Conservation (phyloP, 2,888 invertebrate genomes). For the Orchesellides sinensis region DNA sequence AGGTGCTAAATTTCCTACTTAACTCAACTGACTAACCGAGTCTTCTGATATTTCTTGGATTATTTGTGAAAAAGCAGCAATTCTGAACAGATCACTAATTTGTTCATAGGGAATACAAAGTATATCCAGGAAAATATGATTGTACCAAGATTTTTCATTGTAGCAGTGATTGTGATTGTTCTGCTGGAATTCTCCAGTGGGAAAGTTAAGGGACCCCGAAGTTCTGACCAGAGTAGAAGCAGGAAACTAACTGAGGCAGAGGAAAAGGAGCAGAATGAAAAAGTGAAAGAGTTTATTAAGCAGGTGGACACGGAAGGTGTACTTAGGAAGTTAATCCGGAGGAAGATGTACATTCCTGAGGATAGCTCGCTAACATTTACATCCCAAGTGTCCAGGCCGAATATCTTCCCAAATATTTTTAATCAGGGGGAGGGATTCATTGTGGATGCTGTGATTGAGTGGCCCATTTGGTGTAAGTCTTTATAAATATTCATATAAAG, state of each 20-base stretch:
- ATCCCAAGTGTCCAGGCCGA: constrained; percentile 52
- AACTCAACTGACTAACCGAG: too few species aligned
- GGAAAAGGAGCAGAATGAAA: not conserved
- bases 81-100: not conserved
- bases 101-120: too few species aligned
- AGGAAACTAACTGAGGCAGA: not conserved
- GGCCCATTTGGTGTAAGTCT: constrained; percentile 44
- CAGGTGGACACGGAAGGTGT: constrained; percentile 28
- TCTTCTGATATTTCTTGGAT: not conserved
- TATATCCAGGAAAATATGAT: too few species aligned
- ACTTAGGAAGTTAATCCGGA: constrained; percentile 2
- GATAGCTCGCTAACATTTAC: constrained; percentile 37
- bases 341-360: constrained; percentile 44
- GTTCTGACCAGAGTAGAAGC: too few species aligned
- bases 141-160: too few species aligned
- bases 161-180: not conserved
- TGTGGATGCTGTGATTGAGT: constrained; percentile 55
- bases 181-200: not conserved
- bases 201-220: not conserved
- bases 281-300: constrained; percentile 36
- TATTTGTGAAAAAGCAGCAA: not conserved
- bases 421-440: constrained; percentile 51
- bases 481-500: not conserved
- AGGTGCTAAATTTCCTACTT: too few species aligned
- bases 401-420: constrained; percentile 57